Evolutionary conservation across 2,888 invertebrate genomes (phyloP), one percentile per base, ranked within the genome.

Genomic region (Heliconius hortense): DNA sequence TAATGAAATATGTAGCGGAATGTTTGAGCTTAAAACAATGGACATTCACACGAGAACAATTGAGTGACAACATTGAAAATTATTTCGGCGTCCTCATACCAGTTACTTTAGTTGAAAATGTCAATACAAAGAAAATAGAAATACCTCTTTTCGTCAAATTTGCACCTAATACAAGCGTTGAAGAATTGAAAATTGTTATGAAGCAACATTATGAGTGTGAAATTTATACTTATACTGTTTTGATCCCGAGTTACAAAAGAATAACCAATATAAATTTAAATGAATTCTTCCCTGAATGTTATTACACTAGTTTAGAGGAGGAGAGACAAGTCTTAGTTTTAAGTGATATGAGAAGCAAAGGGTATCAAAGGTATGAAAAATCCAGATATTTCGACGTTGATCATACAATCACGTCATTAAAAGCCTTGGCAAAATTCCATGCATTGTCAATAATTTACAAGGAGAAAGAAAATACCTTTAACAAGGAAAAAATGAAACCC

Each of bases 21-120:
- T 63, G 48, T 18, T 76, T 63, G 68, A 28, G 48, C 64, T 59
- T 76, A 1, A 75, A 67, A 60, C 28, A 74, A 24, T 79, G 73
- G 74, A 75, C 31, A 1, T 76, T 76, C 64, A 62, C 43, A 28
- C 39, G 24, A 39, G 60, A 72, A 60, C 39, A 78, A n/a, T 39
- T 74, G 28, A 74, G 75, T 67, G 77, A 80, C 62, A 64, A 13
- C n/a, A 79, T 81, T 21, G 81, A 80, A 73, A 82, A 80, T 60
- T 81, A 81, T 59, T 80, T 80, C 35, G 80, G 82, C 13, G 63
- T 78, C 8, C 70, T 81, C 7, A 71, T 76, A 24, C 78, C 80
- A 1, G 26, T 80, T 4, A 80, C 75, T 10, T 26, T 82, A 10
- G 56, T 68, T 26, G 81, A 74, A 53, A 68, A 48, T 28, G 76